A percentile compares a stretch with the other conserved stretches of the same genome.
Evolutionary conservation across 2,113 vertebrate genomes (phyloP).

Genomic region (Nyctereutes procyonoides): DNA sequence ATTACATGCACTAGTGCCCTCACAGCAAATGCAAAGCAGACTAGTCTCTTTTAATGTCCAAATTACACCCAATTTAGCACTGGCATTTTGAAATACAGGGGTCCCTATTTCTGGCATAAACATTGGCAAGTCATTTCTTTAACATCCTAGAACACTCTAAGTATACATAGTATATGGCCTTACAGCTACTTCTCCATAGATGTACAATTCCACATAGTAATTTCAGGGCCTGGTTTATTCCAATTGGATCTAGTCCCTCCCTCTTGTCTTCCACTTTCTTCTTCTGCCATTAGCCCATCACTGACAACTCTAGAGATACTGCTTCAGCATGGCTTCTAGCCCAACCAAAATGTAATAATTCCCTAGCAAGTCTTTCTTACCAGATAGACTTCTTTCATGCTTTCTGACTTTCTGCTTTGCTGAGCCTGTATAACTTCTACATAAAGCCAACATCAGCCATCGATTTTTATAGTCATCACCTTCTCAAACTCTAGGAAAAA

Average conservation of each 20-base stretch:
- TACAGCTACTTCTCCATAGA: not conserved
- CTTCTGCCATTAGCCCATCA: not conserved
- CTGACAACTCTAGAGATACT: not conserved
- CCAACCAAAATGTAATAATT: not conserved
- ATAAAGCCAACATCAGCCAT: not conserved
- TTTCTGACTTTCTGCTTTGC: not conserved
- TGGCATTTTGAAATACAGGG: not conserved
- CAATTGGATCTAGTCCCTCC: not conserved
- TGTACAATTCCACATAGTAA: not conserved
- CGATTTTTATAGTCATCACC: not conserved
- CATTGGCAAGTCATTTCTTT: not conserved
- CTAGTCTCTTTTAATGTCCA: not conserved
- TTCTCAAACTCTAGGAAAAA: constrained; percentile 1
- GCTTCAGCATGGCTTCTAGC: not conserved
- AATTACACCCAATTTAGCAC: not conserved
- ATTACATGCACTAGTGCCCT: not conserved
- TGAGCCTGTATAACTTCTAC: not conserved
- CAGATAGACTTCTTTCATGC: not conserved
- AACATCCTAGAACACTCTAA: not conserved
- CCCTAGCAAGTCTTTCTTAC: not conserved
- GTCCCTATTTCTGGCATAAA: not conserved
- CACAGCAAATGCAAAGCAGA: not conserved
- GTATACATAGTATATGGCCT: not conserved
- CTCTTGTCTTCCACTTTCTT: not conserved
- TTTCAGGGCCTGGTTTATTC: not conserved